phyloP scores from a whole-genome alignment of 2,888 invertebrate genomes.

The Chloroclystis v-ata region DNA sequence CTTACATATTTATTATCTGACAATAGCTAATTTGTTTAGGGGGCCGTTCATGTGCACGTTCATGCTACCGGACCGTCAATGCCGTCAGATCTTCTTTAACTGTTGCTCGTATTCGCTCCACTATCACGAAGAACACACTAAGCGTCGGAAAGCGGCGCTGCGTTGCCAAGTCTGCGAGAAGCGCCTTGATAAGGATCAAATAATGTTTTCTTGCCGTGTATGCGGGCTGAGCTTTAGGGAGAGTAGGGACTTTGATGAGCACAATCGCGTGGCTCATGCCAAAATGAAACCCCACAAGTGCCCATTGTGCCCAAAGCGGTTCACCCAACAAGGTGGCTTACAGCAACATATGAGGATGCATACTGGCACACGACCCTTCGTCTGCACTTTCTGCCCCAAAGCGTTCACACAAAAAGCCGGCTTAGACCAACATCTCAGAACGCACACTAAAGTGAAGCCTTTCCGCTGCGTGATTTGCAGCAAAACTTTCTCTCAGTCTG shows the following conservation, averaged over 20 bases:
- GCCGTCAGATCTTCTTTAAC: slow-evolving; percentile 66
- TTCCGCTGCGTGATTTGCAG: slow-evolving; percentile 68
- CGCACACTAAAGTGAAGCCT: slow-evolving; percentile 70
- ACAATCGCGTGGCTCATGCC: slow-evolving; percentile 58
- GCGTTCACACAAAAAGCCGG: slow-evolving; percentile 72
- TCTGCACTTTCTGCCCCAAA: slow-evolving; percentile 64
- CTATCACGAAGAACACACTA: slow-evolving; percentile 69
- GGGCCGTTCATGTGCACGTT: slow-evolving; percentile 70
- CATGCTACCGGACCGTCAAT: slow-evolving; percentile 57
- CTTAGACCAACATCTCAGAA: slow-evolving; percentile 68
- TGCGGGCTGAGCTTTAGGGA: slow-evolving; percentile 57
- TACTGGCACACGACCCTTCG: slow-evolving; percentile 63
- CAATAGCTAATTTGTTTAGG: slow-evolving; percentile 35
- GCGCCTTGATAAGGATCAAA: slow-evolving; percentile 53
- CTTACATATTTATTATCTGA: too few species aligned
- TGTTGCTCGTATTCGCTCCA: slow-evolving; percentile 72
- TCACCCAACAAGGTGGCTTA: slow-evolving; percentile 68
- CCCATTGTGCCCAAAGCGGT: slow-evolving; percentile 61
- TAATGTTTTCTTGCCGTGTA: slow-evolving; percentile 52
- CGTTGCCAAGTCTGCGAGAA: slow-evolving; percentile 74
- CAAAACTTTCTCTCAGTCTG: slow-evolving; percentile 70
- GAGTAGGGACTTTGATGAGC: slow-evolving; percentile 56
- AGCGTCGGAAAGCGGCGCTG: slow-evolving; percentile 64
- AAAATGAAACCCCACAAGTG: slow-evolving; percentile 69
- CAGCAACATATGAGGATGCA: slow-evolving; percentile 74